Percentiles rank a stretch among this genome's conserved stretches.
Evolutionary conservation across 2,797 vertebrate genomes (phyloP).

Genomic region (Naso thynnoides): DNA sequence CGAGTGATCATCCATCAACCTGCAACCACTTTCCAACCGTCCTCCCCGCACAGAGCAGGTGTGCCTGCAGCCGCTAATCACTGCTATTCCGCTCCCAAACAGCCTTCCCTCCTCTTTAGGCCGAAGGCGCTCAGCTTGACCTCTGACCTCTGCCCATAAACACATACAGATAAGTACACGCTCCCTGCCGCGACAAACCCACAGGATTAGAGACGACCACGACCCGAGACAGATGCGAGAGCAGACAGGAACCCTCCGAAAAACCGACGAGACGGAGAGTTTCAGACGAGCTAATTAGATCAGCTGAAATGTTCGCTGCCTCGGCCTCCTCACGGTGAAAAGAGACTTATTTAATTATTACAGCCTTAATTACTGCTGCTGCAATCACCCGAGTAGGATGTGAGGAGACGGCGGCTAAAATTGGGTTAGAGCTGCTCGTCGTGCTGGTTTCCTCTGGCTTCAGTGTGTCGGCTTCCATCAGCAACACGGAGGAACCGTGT

Average conservation of each 20-base stretch:
- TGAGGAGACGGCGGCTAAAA: slow-evolving; percentile 70
- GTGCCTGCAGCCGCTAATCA: slow-evolving; percentile 65
- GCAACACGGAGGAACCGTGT: slow-evolving; percentile 23
- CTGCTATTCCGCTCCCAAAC: slow-evolving; percentile 49
- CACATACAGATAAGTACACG: slow-evolving; percentile 42
- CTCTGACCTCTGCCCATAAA: slow-evolving; percentile 50
- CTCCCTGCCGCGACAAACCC: slow-evolving; percentile 14
- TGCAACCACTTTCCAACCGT: slow-evolving; percentile 27
- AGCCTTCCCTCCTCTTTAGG: slow-evolving; percentile 46
- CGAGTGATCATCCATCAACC: slow-evolving; percentile 19
- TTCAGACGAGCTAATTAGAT: slow-evolving; percentile 76
- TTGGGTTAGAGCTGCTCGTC: slow-evolving; percentile 62
- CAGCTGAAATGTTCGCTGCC: slow-evolving; percentile 59
- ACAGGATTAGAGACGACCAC: slow-evolving; percentile 37
- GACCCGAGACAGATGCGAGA: slow-evolving; percentile 25
- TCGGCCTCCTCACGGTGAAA: slow-evolving; percentile 40
- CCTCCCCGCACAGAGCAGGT: slow-evolving; percentile 68
- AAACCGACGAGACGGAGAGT: slow-evolving; percentile 7
- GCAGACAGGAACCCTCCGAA: slow-evolving; percentile 38
- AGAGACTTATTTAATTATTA: slow-evolving; percentile 75
- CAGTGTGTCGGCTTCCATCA: slow-evolving; percentile 55
- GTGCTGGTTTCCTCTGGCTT: slow-evolving; percentile 54
- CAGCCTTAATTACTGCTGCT: slow-evolving; percentile 72
- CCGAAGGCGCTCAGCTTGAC: slow-evolving; percentile 10
- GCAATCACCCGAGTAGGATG: slow-evolving; percentile 61